Evolutionary conservation across 2,113 vertebrate genomes (phyloP), one percentile per base, ranked within the genome.

Genomic region (Eleginops maclovinus): DNA sequence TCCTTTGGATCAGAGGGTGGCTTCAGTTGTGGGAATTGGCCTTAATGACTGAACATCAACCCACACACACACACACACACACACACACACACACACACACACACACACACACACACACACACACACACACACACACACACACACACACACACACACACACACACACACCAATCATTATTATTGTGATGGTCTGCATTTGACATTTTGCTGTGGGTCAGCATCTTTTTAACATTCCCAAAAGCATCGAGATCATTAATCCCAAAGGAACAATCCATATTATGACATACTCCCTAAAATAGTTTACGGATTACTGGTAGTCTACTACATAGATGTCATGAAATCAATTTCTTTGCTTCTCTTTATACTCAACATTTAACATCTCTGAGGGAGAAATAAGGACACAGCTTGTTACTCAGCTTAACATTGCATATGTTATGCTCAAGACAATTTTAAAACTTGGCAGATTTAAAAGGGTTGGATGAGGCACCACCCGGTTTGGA

Each of bases 271-370:
- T 58, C 16, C n/a, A 60, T 54, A 24, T 53, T 17, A 31, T 51
- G 31, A 50, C 44, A 75, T 36, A 36, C 31, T 36, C 31, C 31
- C 31, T 36, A 36, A 36, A 36, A 58, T 56, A 11, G 11, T 60
- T 74, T 54, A 40, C 51, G 21, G 11, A 65, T 74, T 54, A 40
- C 51, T 26, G n/a, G 16, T 5, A 36, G 9, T 9, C 11, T 4
- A 1, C 13, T 64, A 7, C 6, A 36, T 55, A 68, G 44, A 61
- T 51, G n/a, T 59, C 66, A 60, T 64, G 11, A 62, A 63, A 76
- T 76, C 47, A 53, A 66, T 67, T 56, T 22, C 28, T 65, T 17
- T 26, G 24, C 15, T n/a, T 22, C 17, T 53, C 55, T 2, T 60
- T 26, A 13, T 2, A 54, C 13, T 21, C 8, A 41, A 41, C 3